phyloP scores from a whole-genome alignment of 2,797 vertebrate species.

The Coccyzus lansbergi region DNA sequence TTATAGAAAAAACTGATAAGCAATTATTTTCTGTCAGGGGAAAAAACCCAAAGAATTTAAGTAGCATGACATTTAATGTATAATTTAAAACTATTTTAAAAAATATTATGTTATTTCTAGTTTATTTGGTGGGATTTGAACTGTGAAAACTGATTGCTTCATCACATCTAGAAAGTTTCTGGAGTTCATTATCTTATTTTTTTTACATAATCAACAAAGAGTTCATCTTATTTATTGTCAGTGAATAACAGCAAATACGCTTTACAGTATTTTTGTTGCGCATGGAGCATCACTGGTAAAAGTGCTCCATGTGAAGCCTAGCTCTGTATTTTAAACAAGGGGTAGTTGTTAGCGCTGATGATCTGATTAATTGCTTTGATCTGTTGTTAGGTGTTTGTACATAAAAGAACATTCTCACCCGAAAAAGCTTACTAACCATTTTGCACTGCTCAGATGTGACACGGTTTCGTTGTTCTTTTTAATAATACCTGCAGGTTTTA shows the following conservation, averaged over 20 bases:
- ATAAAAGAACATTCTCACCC: neutral
- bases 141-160: slow-evolving; percentile 12
- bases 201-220: neutral
- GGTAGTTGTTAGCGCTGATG: neutral
- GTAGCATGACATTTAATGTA: neutral
- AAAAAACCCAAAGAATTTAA: neutral
- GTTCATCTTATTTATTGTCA: neutral
- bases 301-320: neutral
- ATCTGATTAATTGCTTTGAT: slow-evolving; percentile 29
- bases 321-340: neutral
- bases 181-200: neutral
- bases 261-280: neutral
- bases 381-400: neutral
- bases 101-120: neutral
- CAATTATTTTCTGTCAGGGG: neutral
- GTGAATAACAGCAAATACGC: neutral
- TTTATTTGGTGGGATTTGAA: neutral
- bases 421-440: slow-evolving; percentile 22
- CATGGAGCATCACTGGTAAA: neutral
- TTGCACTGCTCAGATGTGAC: slow-evolving; percentile 5
- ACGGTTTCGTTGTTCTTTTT: slow-evolving; percentile 42
- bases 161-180: neutral
- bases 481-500: slow-evolving; percentile 50
- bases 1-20: slow-evolving; percentile 60
- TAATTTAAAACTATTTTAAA: neutral